A percentile compares a stretch with the other conserved stretches of the same genome.
Conservation (phyloP, 2,113 vertebrate genomes). For the Sinosuthora webbiana region DNA sequence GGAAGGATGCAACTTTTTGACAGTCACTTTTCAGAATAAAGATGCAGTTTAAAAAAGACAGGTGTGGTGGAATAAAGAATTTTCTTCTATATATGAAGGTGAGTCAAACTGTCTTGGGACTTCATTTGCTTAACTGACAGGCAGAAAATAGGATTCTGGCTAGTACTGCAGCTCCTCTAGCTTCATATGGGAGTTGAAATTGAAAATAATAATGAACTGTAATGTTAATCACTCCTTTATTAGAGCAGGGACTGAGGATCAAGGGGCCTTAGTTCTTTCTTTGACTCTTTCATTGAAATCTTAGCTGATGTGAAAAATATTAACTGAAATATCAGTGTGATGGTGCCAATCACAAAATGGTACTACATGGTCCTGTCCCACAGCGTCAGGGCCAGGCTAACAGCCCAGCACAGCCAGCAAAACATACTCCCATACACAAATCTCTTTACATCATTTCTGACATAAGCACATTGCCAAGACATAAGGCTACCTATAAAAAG, state of each 20-base stretch:
- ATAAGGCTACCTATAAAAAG: not conserved
- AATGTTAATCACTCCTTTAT: constrained; percentile 56
- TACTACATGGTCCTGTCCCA: not conserved
- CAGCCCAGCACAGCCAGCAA: not conserved
- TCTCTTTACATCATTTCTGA: not conserved
- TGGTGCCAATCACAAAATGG: not conserved
- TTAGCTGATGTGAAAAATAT: not conserved
- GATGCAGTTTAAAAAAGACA: constrained; percentile 20
- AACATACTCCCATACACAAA: not conserved
- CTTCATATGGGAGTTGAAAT: constrained; percentile 36
- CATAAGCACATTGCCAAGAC: not conserved
- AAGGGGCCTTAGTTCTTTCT: not conserved
- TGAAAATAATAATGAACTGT: constrained; percentile 46
- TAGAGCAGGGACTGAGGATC: constrained; percentile 7
- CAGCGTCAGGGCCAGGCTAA: not conserved
- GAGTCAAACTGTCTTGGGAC: constrained; percentile 35
- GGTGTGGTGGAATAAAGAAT: not conserved
- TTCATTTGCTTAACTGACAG: constrained; percentile 52
- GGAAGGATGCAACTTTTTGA: not conserved
- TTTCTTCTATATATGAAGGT: constrained; percentile 18
- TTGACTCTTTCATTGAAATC: not conserved
- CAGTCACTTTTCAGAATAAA: constrained; percentile 1
- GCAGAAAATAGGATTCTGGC: constrained; percentile 42
- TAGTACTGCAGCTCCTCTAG: not conserved
- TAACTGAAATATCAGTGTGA: not conserved